Evolutionary conservation across 1,140 invertebrate species (phyloP).

Genomic region (Drosophila burlai): DNA sequence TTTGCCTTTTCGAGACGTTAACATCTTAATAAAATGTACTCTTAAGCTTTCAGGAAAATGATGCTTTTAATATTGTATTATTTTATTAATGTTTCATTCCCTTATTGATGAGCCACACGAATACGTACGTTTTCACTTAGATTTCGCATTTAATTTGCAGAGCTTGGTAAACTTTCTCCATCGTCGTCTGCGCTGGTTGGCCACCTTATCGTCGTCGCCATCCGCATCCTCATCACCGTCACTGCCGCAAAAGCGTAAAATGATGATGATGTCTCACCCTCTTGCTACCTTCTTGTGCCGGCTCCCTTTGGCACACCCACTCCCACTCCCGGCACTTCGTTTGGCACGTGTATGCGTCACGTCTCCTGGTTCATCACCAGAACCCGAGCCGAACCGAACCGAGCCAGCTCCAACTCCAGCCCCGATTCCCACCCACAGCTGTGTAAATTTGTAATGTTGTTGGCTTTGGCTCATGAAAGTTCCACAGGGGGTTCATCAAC

Average conservation of each 20-base stretch:
- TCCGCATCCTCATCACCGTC: slow-evolving; percentile 15
- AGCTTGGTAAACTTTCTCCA: slow-evolving; percentile 36
- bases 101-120: slow-evolving; percentile 14
- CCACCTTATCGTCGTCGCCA: slow-evolving; percentile 43
- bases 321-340: background rate
- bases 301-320: slow-evolving; percentile 17
- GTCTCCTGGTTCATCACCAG: slow-evolving; percentile 46
- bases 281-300: background rate
- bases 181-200: slow-evolving; percentile 38
- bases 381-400: background rate
- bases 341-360: slow-evolving; percentile 58
- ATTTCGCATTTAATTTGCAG: slow-evolving; percentile 35
- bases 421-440: slow-evolving; percentile 11
- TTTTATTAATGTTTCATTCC: background rate
- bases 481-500: slow-evolving; percentile 56
- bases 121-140: slow-evolving; percentile 7
- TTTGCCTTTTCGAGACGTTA: too few relatives aligned
- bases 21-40: too few relatives aligned
- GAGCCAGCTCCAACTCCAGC: background rate
- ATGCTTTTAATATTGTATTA: slow-evolving; percentile 1
- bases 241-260: slow-evolving; percentile 41
- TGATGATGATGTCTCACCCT: slow-evolving; percentile 55
- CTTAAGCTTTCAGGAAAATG: background rate
- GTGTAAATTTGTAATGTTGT: slow-evolving; percentile 65
- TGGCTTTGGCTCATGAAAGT: slow-evolving; percentile 58